phyloP scores from a whole-genome alignment of 2,888 invertebrate genomes.

The Fragum fragum region DNA sequence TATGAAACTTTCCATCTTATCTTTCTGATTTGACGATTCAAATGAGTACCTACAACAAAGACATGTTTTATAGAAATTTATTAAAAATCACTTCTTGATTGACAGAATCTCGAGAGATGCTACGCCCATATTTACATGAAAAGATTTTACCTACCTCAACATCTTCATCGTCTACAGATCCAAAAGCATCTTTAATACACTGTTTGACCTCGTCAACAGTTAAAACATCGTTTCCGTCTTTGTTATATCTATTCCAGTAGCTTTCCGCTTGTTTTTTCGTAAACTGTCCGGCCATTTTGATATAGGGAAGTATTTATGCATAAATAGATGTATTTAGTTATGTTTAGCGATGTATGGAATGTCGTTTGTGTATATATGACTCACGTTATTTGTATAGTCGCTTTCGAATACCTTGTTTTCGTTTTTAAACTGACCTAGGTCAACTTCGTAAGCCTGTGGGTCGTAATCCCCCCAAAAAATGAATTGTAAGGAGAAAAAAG shows the following conservation, averaged over 20 bases:
- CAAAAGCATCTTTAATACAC: constrained; percentile 33
- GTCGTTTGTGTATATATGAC: not conserved
- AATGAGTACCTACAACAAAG: too few species aligned
- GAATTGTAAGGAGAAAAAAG: too few species aligned
- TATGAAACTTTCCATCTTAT: too few species aligned
- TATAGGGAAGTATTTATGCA: not conserved
- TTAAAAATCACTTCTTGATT: too few species aligned
- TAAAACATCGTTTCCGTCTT: constrained; percentile 56
- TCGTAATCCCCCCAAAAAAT: too few species aligned
- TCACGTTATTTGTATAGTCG: not conserved
- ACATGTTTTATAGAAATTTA: too few species aligned
- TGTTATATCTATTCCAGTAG: constrained; percentile 63
- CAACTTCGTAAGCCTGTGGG: too few species aligned
- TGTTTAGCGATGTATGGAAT: not conserved
- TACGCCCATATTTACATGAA: not conserved
- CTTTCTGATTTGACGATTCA: too few species aligned
- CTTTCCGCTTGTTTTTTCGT: constrained; percentile 51
- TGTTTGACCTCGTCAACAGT: constrained; percentile 62
- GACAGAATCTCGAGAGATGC: not conserved
- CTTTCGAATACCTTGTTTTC: not conserved
- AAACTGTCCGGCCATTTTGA: constrained; percentile 55
- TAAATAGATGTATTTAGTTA: not conserved
- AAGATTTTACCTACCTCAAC: not conserved
- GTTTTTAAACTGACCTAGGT: too few species aligned
- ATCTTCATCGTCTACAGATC: not conserved